These are phyloP conservation scores for Stegodyphus dumicola DNA, from an alignment of 1,140 invertebrate species.

Conservation along the genomic window DNA sequence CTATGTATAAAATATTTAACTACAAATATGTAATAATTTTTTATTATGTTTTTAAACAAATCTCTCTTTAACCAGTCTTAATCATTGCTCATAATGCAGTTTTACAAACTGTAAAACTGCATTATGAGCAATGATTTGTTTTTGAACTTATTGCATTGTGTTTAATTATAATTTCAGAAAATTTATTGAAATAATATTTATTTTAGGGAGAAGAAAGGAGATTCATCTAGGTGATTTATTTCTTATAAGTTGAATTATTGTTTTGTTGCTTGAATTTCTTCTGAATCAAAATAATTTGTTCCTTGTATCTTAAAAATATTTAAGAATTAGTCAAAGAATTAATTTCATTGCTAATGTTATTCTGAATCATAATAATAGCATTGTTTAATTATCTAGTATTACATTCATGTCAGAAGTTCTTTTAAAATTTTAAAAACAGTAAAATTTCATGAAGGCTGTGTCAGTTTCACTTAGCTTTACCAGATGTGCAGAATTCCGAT, in stretches of 20 bases:
- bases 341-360: too few species aligned
- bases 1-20: neutral
- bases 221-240: constrained; percentile 31
- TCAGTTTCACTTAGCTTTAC: too few species aligned
- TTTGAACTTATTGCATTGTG: neutral
- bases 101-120: neutral
- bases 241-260: neutral
- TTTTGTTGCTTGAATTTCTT: neutral
- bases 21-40: neutral
- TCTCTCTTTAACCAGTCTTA: neutral
- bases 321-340: neutral
- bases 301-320: neutral
- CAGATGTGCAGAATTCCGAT: too few species aligned
- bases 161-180: neutral
- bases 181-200: neutral
- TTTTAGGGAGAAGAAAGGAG: constrained; percentile 19
- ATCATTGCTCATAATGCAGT: neutral
- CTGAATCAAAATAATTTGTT: neutral
- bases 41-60: neutral
- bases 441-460: too few species aligned
- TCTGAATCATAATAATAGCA: too few species aligned
- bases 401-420: neutral
- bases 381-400: too few species aligned
- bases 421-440: neutral
- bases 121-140: neutral